phyloP scores from a whole-genome alignment of 2,797 vertebrate species.

The Ciconia nigra region DNA sequence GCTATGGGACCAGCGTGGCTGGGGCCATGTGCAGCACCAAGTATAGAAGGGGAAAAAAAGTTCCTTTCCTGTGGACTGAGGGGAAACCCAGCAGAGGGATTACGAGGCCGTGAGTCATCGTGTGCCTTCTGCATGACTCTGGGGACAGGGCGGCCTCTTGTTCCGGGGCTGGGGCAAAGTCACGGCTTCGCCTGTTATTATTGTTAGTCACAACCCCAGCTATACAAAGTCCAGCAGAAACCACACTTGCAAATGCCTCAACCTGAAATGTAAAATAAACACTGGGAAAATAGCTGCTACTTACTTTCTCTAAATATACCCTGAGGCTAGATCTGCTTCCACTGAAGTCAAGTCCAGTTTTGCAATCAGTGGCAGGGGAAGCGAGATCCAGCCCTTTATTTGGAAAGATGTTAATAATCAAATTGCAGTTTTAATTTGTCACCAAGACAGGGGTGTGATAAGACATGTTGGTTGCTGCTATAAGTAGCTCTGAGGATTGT shows the following conservation, averaged over 20 bases:
- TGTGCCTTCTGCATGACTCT: conserved; percentile 37
- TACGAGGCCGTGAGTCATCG: not conserved
- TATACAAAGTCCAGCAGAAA: conserved; percentile 45
- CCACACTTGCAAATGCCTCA: conserved; percentile 4
- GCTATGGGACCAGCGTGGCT: not conserved
- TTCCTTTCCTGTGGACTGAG: not conserved
- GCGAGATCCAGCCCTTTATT: not conserved
- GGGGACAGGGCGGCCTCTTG: conserved; percentile 30
- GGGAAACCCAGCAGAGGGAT: conserved; percentile 45
- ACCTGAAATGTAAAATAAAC: conserved; percentile 60
- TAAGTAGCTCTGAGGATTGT: conserved; percentile 31
- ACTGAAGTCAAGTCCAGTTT: not conserved
- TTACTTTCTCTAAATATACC: conserved; percentile 7
- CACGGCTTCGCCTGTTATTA: not conserved
- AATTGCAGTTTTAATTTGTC: conserved; percentile 54
- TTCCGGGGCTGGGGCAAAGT: conserved; percentile 46
- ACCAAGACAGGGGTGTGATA: conserved; percentile 17
- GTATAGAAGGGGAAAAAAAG: not conserved
- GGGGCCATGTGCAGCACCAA: not conserved
- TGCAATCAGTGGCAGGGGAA: not conserved
- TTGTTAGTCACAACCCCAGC: conserved; percentile 19
- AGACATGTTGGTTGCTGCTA: not conserved
- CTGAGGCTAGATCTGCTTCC: not conserved
- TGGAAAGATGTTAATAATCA: conserved; percentile 23
- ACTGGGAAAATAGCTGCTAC: conserved; percentile 27